Evolutionary conservation across 2,113 vertebrate genomes (phyloP), one percentile per base, ranked within the genome.

Genomic region (Proterorhinus semilunaris): DNA sequence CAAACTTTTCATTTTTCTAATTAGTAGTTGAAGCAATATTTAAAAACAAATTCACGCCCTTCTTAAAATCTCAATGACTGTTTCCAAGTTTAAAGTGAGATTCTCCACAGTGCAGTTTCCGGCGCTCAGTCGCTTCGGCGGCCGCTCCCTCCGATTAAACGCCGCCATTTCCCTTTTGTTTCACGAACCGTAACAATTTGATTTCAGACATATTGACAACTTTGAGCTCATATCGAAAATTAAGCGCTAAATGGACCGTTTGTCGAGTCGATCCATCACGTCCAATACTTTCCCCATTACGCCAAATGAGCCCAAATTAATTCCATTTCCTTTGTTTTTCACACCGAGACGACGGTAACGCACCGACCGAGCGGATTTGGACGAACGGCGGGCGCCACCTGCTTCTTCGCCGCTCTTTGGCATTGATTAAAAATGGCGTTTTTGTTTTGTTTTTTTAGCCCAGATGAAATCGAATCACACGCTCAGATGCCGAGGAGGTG

Each of bases 391-490:
- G 78, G 71, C 17, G 36, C 86, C 90, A 90, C 88, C 90, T 91
- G 90, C 86, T 85, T 85, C 86, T 85, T 85, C 17, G 10, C 9
- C 76, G 55, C 79, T 44, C 57, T 80, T 57, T 65, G 27, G 71
- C 74, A 54, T 86, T 84, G 82, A 91, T 90, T 86, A 81, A 78
- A 84, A 88, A 83, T 74, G 82, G 82, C 88, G 82, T 83, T 86
- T 85, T 82, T 83, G 88, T 86, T 79, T 81, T 79, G 51, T 72
- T 84, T 75, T 71, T 86, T 80, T 85, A 86, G 86, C 82, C 86
- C 75, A 69, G 82, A 86, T 84, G 78, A 84, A 89, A 89, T 91
- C 83, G 83, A 88, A 89, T 88, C 88, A 89, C 75, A 83, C 75
- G 86, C 59, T 1, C 11, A 78, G 78, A 74, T 7, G 67, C 68